These are phyloP conservation scores for Cromileptes altivelis DNA, from an alignment of 2,113 vertebrate species.

Conservation along the genomic window DNA sequence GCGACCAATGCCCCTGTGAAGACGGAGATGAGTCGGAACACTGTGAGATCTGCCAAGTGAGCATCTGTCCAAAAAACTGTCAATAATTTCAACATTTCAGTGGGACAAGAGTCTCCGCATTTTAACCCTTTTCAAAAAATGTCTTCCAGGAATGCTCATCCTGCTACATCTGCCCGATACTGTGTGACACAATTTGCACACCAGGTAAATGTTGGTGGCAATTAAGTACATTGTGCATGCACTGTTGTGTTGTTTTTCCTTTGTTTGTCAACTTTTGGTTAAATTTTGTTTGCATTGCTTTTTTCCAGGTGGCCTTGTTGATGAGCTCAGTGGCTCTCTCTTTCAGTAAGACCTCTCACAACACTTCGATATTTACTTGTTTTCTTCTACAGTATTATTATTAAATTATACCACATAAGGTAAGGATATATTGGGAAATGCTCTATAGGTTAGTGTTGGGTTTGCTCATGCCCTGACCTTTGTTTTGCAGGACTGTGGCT, in stretches of 20 bases:
- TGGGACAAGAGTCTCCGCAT: background rate
- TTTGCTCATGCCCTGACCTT: background rate
- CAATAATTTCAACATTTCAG: background rate
- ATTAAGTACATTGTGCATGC: background rate
- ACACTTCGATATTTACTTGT: background rate
- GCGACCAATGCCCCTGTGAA: slow-evolving; percentile 88
- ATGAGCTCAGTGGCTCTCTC: slow-evolving; percentile 84
- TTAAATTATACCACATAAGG: background rate
- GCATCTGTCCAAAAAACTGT: background rate
- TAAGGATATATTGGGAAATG: background rate
- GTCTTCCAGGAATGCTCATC: slow-evolving; percentile 85
- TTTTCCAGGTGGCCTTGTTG: slow-evolving; percentile 84
- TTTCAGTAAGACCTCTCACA: slow-evolving; percentile 82
- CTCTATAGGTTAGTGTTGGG: background rate
- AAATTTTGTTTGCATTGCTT: background rate
- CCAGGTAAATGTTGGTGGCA: slow-evolving; percentile 80
- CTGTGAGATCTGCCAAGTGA: slow-evolving; percentile 87
- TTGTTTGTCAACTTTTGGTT: background rate
- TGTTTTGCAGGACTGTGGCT: slow-evolving; percentile 70
- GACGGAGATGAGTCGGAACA: slow-evolving; percentile 86
- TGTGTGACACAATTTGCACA: slow-evolving; percentile 89
- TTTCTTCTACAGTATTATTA: background rate
- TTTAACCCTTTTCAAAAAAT: background rate
- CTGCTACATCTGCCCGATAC: slow-evolving; percentile 89
- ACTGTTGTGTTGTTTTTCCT: background rate